phyloP scores from a whole-genome alignment of 1,140 invertebrate species.

The Panonychus citri region DNA sequence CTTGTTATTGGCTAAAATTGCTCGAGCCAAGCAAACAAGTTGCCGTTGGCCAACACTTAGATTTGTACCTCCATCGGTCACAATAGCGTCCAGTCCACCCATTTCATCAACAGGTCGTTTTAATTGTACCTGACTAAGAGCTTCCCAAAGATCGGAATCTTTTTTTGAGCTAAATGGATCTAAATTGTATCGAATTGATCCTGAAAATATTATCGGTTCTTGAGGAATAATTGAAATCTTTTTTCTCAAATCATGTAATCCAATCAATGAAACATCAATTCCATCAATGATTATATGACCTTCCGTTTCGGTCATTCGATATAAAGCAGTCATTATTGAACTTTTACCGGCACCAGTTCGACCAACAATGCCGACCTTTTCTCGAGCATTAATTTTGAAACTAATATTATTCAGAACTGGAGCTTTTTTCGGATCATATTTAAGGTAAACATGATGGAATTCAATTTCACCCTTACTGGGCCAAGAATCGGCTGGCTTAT shows the following conservation, averaged over 20 bases:
- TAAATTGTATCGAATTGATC: constrained; percentile 53
- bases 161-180: constrained; percentile 52
- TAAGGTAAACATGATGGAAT: constrained; percentile 40
- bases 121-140: constrained; percentile 50
- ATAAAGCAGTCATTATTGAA: constrained; percentile 22
- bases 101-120: constrained; percentile 39
- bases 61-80: constrained; percentile 48
- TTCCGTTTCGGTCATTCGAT: constrained; percentile 23
- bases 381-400: constrained; percentile 24
- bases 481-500: constrained; percentile 26
- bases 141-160: constrained; percentile 43
- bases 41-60: constrained; percentile 62
- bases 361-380: constrained; percentile 26
- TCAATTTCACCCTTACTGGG: constrained; percentile 40
- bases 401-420: constrained; percentile 38
- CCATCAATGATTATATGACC: constrained; percentile 23
- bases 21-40: constrained; percentile 33
- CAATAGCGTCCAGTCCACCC: constrained; percentile 37
- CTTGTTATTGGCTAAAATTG: constrained; percentile 27
- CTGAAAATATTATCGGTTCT: constrained; percentile 58
- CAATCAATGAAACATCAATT: constrained; percentile 25
- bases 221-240: constrained; percentile 31
- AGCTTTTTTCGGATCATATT: constrained; percentile 28
- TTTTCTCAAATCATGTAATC: constrained; percentile 26
- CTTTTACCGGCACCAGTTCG: constrained; percentile 24